Evolutionary conservation across 1,140 invertebrate species (phyloP).

Genomic region (Phthorimaea operculella): DNA sequence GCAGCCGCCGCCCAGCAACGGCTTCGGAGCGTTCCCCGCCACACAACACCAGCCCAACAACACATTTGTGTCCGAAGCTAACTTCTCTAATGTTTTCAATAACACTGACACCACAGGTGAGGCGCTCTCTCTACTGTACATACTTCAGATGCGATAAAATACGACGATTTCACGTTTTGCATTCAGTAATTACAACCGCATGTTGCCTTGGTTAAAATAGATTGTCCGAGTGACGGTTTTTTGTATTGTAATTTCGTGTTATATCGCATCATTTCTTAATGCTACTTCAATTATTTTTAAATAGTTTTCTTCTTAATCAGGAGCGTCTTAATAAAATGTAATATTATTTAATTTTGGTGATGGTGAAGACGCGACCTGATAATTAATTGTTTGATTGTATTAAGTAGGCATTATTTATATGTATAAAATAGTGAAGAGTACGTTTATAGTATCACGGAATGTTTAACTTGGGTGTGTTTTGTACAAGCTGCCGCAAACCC

Average conservation of each 20-base stretch:
- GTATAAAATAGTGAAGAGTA: too few relatives aligned
- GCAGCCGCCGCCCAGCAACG: conserved; percentile 54
- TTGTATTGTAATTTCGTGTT: too few relatives aligned
- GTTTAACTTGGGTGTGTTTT: conserved; percentile 31
- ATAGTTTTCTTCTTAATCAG: not conserved
- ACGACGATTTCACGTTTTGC: not conserved
- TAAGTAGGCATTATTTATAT: too few relatives aligned
- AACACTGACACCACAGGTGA: conserved; percentile 78
- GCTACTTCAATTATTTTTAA: not conserved
- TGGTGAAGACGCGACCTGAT: not conserved
- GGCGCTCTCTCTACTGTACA: conserved; percentile 16
- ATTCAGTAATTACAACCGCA: too few relatives aligned
- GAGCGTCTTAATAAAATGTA: not conserved
- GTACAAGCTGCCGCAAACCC: conserved; percentile 74
- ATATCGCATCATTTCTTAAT: too few relatives aligned
- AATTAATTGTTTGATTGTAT: too few relatives aligned
- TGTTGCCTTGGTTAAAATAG: too few relatives aligned
- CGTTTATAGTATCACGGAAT: not conserved
- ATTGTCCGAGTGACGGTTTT: too few relatives aligned
- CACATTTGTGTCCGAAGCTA: conserved; percentile 87
- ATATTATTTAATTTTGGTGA: not conserved
- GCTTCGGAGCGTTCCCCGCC: conserved; percentile 59
- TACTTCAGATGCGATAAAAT: not conserved
- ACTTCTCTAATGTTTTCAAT: conserved; percentile 87
- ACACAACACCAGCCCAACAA: conserved; percentile 67